Conservation (phyloP, 2,888 invertebrate genomes). For the Harmothoe impar region DNA sequence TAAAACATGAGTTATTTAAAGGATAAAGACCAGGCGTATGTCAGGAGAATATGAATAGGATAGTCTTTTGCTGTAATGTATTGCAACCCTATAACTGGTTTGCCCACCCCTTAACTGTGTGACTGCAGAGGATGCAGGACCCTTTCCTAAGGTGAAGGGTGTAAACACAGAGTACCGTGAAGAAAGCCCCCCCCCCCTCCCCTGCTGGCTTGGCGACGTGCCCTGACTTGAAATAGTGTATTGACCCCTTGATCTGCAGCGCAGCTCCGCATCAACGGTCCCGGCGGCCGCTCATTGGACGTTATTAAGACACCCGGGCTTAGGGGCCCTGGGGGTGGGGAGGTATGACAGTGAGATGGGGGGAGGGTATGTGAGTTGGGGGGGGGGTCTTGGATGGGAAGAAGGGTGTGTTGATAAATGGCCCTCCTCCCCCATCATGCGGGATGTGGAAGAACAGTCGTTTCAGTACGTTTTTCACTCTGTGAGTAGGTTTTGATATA, state of each 20-base stretch:
- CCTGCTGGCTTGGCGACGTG: neutral
- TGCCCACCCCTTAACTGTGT: too few species aligned
- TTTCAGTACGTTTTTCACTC: too few species aligned
- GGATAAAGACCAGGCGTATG: too few species aligned
- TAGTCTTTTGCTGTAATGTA: too few species aligned
- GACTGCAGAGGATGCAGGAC: too few species aligned
- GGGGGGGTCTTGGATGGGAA: neutral
- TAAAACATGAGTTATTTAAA: too few species aligned
- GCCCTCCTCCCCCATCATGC: neutral
- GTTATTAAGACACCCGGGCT: neutral
- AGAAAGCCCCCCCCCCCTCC: constrained; percentile 12
- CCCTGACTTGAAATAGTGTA: constrained; percentile 59
- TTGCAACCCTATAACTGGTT: too few species aligned
- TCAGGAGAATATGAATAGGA: too few species aligned
- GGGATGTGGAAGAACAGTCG: too few species aligned
- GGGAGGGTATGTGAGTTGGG: neutral
- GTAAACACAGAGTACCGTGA: too few species aligned
- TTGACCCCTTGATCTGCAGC: constrained; percentile 59
- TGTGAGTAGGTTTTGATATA: too few species aligned
- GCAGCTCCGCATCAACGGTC: constrained; percentile 21
- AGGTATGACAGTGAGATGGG: neutral
- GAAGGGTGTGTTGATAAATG: neutral
- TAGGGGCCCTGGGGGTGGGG: neutral
- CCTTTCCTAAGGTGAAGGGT: too few species aligned
- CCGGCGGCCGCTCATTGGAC: constrained; percentile 41